Percentiles rank a stretch among this genome's conserved stretches.
Evolutionary conservation across 2,113 vertebrate genomes (phyloP).

Genomic region (Genyomyrus donnyi): DNA sequence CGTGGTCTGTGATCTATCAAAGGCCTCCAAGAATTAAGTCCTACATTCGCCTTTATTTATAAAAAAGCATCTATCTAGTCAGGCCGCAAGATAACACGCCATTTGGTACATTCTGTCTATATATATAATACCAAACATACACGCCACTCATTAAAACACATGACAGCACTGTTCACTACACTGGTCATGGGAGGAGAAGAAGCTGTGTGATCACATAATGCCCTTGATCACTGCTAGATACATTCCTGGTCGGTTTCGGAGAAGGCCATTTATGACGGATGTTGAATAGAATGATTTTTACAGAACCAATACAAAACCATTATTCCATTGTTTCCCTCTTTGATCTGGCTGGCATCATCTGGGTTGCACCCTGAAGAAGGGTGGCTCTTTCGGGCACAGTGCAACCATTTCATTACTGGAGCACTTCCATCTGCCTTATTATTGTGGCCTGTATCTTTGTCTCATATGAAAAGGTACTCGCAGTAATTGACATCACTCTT

Average conservation of each 20-base stretch:
- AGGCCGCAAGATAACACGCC: background rate
- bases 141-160: background rate
- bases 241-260: background rate
- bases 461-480: constrained; percentile 22
- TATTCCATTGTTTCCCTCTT: constrained; percentile 19
- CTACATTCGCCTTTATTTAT: constrained; percentile 3
- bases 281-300: background rate
- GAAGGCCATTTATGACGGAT: background rate
- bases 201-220: background rate
- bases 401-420: constrained; percentile 33
- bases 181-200: background rate
- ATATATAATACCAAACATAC: background rate
- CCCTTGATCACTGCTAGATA: background rate
- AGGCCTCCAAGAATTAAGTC: constrained; percentile 31
- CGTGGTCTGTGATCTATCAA: constrained; percentile 37
- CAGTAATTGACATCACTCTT: background rate
- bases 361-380: background rate
- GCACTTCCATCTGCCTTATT: constrained; percentile 19
- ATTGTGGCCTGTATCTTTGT: constrained; percentile 20
- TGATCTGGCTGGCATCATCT: constrained; percentile 18
- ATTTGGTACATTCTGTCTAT: background rate
- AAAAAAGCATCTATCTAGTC: background rate
- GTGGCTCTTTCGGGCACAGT: constrained; percentile 26
- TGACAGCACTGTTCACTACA: background rate
- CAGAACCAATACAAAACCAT: background rate